Percentiles rank a stretch among this genome's conserved stretches.
These are phyloP conservation scores for Bombus ignitus DNA, from an alignment of 1,140 invertebrate species.

Conservation along the genomic window DNA sequence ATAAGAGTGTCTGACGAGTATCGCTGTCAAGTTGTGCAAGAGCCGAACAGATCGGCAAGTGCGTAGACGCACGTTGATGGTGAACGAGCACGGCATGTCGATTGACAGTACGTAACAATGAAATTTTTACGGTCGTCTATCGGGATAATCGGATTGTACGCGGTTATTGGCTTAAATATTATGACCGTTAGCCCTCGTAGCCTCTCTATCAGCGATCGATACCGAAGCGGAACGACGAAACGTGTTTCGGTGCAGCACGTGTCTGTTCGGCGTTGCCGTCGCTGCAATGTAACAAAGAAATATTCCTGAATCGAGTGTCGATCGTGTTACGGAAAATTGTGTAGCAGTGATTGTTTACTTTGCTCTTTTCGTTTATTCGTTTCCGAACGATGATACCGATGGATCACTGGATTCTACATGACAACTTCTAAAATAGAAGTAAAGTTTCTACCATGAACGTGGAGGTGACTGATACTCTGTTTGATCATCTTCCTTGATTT, in stretches of 20 bases:
- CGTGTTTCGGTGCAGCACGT: constrained; percentile 38
- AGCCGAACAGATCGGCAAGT: background rate
- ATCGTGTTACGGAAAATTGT: background rate
- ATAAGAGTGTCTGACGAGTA: background rate
- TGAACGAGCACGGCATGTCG: constrained; percentile 37
- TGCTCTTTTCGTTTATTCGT: background rate
- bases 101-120: constrained; percentile 44
- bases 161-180: constrained; percentile 54
- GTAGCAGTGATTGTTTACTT: background rate
- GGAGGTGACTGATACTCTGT: background rate
- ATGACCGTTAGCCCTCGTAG: background rate
- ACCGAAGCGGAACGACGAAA: constrained; percentile 21
- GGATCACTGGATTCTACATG: background rate
- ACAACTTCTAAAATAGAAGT: background rate
- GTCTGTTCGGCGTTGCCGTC: background rate
- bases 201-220: constrained; percentile 51
- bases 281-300: background rate
- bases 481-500: background rate
- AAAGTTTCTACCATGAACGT: background rate
- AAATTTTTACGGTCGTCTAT: constrained; percentile 25
- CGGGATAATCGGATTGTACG: constrained; percentile 26
- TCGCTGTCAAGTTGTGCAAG: background rate
- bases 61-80: background rate
- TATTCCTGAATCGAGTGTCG: background rate
- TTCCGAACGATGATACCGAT: background rate